Evolutionary conservation across 2,888 invertebrate species (phyloP), one percentile per base, ranked within the genome.

Genomic region (Volucella inanis): DNA sequence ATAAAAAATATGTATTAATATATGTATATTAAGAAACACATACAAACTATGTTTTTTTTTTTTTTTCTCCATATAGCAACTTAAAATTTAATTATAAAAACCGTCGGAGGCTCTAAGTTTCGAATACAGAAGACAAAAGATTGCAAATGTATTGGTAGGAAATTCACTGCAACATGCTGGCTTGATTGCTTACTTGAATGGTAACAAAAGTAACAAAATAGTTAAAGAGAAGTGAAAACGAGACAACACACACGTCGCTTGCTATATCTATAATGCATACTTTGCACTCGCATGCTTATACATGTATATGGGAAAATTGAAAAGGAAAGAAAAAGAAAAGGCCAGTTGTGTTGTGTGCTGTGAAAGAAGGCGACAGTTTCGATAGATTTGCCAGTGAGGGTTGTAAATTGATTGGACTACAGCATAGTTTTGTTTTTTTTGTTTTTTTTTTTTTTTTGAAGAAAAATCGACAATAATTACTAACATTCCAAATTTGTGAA

Each of bases 311-410:
- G 18, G 59, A 45, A 54, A 62, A 52, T 54, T 31, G 38, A 59
- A 76, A 65, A 41, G 14, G 11, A 49, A 57, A n/a, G 55, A 65
- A 47, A 49, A 50, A 22, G 57, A 65, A 57, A 55, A 72, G 72
- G 43, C 52, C 72, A 76, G 57, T 49, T 59, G 75, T 65, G 62
- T 59, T 62, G 75, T 65, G 57, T 67, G 43, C 41, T 52, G 50
- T 49, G 50, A 18, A 75, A 54, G 57, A 67, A 76, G 67, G 43
- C 67, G 57, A 59, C 75, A 67, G 67, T 67, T 74, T 76, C 59
- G 49, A 49, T 65, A 57, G 50, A 75, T 67, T 76, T 57, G 41
- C 49, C 31, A 57, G 57, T 22, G 49, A 41, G 43, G 41, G 47
- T 75, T 75, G 64, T 57, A 65, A 49, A 57, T 65, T 65, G n/a